Percentiles rank a stretch among this genome's conserved stretches.
Conservation (phyloP, 2,888 invertebrate genomes). For the Parnassius mnemosyne region DNA sequence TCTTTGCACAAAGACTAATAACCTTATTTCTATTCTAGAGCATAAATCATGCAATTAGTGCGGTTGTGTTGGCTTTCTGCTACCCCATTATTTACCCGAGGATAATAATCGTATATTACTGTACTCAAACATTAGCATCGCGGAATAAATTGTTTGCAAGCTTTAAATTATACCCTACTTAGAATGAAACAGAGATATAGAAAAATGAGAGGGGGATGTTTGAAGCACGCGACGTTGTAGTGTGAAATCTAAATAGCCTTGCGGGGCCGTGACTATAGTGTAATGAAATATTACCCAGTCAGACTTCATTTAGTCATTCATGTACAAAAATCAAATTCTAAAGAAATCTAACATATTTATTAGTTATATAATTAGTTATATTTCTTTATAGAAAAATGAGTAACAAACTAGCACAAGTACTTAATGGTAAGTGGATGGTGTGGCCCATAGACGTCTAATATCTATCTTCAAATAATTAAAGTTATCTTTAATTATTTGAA, state of each 20-base stretch:
- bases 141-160: slow-evolving; percentile 21
- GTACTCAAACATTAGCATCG: slow-evolving; percentile 20
- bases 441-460: no score
- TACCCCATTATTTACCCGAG: slow-evolving; percentile 11
- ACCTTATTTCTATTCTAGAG: neutral
- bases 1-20: no score
- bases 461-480: no score
- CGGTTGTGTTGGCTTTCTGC: neutral
- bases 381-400: no score
- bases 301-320: no score
- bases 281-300: slow-evolving; percentile 6
- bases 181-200: slow-evolving; percentile 9
- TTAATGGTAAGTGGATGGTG: no score
- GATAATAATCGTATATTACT: slow-evolving; percentile 26
- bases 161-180: slow-evolving; percentile 22
- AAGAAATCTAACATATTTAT: no score
- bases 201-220: slow-evolving; percentile 3
- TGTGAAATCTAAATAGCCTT: slow-evolving; percentile 22
- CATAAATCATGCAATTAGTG: slow-evolving; percentile 12
- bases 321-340: no score
- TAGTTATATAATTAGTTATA: no score
- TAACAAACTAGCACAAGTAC: no score
- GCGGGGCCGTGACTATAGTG: slow-evolving; percentile 1
- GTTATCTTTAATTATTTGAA: no score
- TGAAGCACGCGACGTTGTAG: slow-evolving; percentile 15